Evolutionary conservation across 30 jellyfish, hydroid and myxozoan species (phyloP).

Genomic region (Nemopilema nomurai): DNA sequence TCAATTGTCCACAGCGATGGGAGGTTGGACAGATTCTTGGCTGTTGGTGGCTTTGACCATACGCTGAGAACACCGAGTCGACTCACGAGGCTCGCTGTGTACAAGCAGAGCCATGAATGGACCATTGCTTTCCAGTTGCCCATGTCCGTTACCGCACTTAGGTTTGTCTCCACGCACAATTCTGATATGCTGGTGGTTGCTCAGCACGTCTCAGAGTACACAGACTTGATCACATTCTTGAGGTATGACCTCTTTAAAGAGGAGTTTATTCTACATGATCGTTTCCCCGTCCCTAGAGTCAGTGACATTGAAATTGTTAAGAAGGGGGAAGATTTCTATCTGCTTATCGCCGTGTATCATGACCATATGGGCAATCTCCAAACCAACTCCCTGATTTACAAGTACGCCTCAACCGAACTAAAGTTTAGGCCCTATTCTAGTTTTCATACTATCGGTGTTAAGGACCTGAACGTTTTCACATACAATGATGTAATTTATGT

Average conservation of each 20-base stretch:
- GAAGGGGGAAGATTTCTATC: slow-evolving; percentile 19
- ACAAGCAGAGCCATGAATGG: not conserved
- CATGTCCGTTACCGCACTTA: slow-evolving; percentile 26
- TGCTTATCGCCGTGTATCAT: slow-evolving; percentile 63
- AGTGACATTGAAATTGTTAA: slow-evolving; percentile 66
- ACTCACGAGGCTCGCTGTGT: slow-evolving; percentile 5
- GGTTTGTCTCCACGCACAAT: slow-evolving; percentile 13
- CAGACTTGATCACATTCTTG: slow-evolving; percentile 38
- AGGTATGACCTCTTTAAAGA: slow-evolving; percentile 23
- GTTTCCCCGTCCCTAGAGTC: slow-evolving; percentile 67
- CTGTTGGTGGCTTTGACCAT: slow-evolving; percentile 43
- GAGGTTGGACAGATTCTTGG: not conserved
- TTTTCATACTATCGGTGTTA: slow-evolving; percentile 75
- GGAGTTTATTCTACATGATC: slow-evolving; percentile 37
- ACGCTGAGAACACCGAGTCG: not conserved
- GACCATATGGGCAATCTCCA: slow-evolving; percentile 51
- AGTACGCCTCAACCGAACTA: slow-evolving; percentile 6
- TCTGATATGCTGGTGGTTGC: slow-evolving; percentile 32
- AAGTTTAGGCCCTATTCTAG: slow-evolving; percentile 24
- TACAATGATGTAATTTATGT: slow-evolving; percentile 33
- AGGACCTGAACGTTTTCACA: slow-evolving; percentile 51
- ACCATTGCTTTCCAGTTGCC: slow-evolving; percentile 34
- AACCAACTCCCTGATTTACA: slow-evolving; percentile 45
- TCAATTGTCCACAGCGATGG: not conserved
- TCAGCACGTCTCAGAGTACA: slow-evolving; percentile 32